Conservation (phyloP, 2,797 vertebrate species). For the Emydoidea blandingii region DNA sequence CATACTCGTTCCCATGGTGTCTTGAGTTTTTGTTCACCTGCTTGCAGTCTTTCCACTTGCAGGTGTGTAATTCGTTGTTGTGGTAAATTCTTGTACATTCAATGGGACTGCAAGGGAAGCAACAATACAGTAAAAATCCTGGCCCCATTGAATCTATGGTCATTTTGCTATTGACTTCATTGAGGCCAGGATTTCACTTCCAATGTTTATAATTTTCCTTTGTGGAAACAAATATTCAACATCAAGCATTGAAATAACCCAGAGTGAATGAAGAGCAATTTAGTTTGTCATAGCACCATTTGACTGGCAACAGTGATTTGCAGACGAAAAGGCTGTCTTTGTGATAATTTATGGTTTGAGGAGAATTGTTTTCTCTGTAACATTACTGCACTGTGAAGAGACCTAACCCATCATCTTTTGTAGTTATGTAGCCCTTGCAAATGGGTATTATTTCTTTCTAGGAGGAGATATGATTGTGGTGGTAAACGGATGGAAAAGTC, state of each 20-base stretch:
- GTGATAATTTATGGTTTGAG: neutral
- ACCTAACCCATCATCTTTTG: neutral
- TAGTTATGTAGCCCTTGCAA: neutral
- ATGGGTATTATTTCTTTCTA: neutral
- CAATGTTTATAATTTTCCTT: neutral
- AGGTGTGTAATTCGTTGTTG: neutral
- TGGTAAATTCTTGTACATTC: neutral
- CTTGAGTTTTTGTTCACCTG: neutral
- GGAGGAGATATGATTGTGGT: neutral
- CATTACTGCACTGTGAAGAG: slow-evolving; percentile 15
- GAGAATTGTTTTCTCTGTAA: slow-evolving; percentile 2
- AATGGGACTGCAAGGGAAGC: neutral
- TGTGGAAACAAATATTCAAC: neutral
- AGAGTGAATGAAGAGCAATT: slow-evolving; percentile 23
- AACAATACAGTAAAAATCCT: neutral
- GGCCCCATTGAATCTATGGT: neutral
- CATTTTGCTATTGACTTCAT: neutral
- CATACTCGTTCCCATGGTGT: neutral
- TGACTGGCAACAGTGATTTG: slow-evolving; percentile 33
- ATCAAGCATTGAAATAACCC: neutral
- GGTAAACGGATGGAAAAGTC: accelerated
- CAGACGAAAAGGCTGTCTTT: neutral
- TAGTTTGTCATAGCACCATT: slow-evolving; percentile 28
- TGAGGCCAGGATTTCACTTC: neutral
- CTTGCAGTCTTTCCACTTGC: neutral